These are phyloP conservation scores for Oxyscelio sp. DNA, from an alignment of 2,888 invertebrate genomes.

Conservation along the genomic window DNA sequence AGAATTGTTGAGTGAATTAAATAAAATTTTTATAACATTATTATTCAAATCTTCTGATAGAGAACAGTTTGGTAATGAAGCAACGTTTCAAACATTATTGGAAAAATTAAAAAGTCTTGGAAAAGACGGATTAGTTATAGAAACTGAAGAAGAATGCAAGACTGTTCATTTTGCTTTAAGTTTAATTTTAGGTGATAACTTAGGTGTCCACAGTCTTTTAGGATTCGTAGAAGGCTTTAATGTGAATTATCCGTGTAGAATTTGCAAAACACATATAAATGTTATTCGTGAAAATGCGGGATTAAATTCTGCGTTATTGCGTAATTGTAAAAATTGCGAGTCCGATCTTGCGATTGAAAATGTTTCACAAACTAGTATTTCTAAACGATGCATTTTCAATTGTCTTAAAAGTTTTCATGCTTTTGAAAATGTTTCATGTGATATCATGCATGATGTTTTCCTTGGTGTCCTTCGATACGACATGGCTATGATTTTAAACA, in stretches of 20 bases:
- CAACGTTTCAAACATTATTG: constrained; percentile 43
- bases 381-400: background rate
- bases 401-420: background rate
- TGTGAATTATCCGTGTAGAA: constrained; percentile 64
- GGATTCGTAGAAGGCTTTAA: no score
- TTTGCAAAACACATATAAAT: background rate
- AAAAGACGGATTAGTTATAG: constrained; percentile 18
- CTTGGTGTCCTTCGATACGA: constrained; percentile 21
- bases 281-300: background rate
- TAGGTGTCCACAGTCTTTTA: no score
- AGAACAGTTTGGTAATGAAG: constrained; percentile 4
- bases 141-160: background rate
- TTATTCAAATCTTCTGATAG: constrained; percentile 47
- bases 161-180: constrained; percentile 17
- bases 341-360: background rate
- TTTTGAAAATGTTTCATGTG: background rate
- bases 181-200: no score
- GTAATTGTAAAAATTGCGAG: background rate
- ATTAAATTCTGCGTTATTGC: background rate
- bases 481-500: background rate
- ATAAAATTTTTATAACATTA: constrained; percentile 61
- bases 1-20: no score
- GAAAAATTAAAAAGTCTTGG: constrained; percentile 61
- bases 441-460: constrained; percentile 22
- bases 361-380: background rate